Evolutionary conservation across 2,113 vertebrate genomes (phyloP), one percentile per base, ranked within the genome.

Genomic region (Balaenoptera acutorostrata): DNA sequence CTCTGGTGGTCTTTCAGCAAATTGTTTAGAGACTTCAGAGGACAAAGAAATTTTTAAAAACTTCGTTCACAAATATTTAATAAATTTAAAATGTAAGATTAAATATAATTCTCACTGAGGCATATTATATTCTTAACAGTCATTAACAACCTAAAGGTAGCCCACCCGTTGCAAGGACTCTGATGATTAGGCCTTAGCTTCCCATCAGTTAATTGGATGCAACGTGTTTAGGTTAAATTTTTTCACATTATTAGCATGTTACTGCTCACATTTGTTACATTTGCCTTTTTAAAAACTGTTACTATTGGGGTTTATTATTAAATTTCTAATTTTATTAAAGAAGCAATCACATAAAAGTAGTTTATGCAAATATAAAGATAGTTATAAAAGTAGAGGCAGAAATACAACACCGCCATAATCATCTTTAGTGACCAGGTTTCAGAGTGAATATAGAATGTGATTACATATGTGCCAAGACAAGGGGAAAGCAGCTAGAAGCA

Each of bases 281-380:
- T 78, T 88, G 52, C 13, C 25, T 69, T 87, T 84, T 78, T 44
- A 31, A 11, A 72, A 46, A 64, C 68, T 74, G 31, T 49, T 83
- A 69, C 39, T 88, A 23, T 75, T 74, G 9, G 20, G 41, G 14
- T 69, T 61, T 93, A 75, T 75, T 81, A 49, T 80, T 86, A 39
- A 5, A 84, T 91, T 74, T 96, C 49, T 84, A 83, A 78, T 83
- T 96, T 77, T 80, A 88, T 55, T 41, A 91, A 93, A 91, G 14
- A 75, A 93, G 17, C 21, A 78, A 52, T 81, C 27, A 15, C 20
- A 75, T 57, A 71, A 63, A 84, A 57, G 27, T 80, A 74, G n/a
- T 75, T 81, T 83, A 75, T 64, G 6, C 71, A 85, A 90, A 78
- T 41, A 59, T 64, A 46, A 88, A 93, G 18, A 44, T 64, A 87